Conservation (phyloP, 2,113 vertebrate species). For the Protomyctophum bolini region DNA sequence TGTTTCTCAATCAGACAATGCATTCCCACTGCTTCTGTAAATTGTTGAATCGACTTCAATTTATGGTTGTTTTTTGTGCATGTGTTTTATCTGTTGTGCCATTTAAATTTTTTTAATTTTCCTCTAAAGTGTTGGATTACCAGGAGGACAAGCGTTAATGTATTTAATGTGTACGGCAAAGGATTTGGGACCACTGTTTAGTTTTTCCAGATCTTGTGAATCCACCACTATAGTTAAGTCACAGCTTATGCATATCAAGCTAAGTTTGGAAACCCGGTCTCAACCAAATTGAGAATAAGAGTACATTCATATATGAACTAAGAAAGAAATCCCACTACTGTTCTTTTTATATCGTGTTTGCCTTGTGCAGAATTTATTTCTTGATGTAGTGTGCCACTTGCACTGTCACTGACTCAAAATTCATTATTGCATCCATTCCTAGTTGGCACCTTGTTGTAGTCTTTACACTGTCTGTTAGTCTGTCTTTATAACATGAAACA, state of each 20-base stretch:
- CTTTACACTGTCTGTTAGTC: slow-evolving; percentile 46
- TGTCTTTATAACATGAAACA: slow-evolving; percentile 17
- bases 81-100: neutral
- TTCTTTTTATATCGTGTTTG: slow-evolving; percentile 29
- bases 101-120: too few species aligned
- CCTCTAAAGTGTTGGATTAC: too few species aligned
- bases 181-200: too few species aligned
- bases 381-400: slow-evolving; percentile 45
- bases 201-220: too few species aligned
- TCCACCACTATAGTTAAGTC: too few species aligned
- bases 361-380: slow-evolving; percentile 34
- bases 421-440: slow-evolving; percentile 25
- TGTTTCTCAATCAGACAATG: neutral
- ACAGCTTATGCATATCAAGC: too few species aligned
- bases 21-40: too few species aligned
- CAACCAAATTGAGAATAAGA: slow-evolving; percentile 28
- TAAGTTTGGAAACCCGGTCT: neutral
- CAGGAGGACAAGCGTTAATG: too few species aligned
- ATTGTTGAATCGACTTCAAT: neutral
- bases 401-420: slow-evolving; percentile 26
- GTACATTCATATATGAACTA: slow-evolving; percentile 28
- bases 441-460: slow-evolving; percentile 51
- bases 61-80: neutral
- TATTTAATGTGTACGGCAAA: too few species aligned
- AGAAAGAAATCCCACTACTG: neutral